Evolutionary conservation across 2,888 invertebrate genomes (phyloP).

Genomic region (Branchipolynoe longqiensis): DNA sequence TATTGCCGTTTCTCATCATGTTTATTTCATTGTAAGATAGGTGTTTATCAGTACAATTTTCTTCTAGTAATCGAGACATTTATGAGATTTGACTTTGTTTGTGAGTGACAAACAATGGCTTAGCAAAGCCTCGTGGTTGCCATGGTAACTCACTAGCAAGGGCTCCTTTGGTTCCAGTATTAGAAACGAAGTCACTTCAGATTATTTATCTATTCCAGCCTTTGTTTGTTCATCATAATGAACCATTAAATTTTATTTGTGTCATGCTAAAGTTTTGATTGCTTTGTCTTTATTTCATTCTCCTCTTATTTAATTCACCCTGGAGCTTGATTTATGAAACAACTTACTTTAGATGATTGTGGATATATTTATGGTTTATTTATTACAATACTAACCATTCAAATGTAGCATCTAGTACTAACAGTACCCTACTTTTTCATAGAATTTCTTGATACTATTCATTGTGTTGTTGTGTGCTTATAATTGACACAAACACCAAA

Average conservation of each 20-base stretch:
- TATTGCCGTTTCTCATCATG: constrained; percentile 60
- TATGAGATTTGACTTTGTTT: constrained; percentile 56
- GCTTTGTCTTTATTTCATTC: constrained; percentile 61
- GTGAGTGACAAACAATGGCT: constrained; percentile 49
- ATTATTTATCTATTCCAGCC: constrained; percentile 55
- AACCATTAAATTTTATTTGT: constrained; percentile 64
- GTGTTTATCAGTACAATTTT: constrained; percentile 38
- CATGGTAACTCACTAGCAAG: constrained; percentile 51
- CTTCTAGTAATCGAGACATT: constrained; percentile 6
- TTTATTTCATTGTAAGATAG: constrained; percentile 61
- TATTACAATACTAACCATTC: constrained; percentile 45
- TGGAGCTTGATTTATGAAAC: constrained; percentile 37
- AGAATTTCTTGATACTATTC: constrained; percentile 56
- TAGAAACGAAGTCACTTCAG: constrained; percentile 37
- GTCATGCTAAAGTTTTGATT: constrained; percentile 61
- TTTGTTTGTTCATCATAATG: constrained; percentile 62
- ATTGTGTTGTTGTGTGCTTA: constrained; percentile 57
- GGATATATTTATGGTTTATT: constrained; percentile 43
- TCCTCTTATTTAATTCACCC: constrained; percentile 57
- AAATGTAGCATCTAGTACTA: constrained; percentile 51
- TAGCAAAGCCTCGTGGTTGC: constrained; percentile 50
- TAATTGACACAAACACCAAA: constrained; percentile 46
- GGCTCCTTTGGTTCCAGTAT: constrained; percentile 54
- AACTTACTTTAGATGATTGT: constrained; percentile 53
- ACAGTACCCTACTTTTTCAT: constrained; percentile 52